A percentile compares a stretch with the other conserved stretches of the same genome.
Conservation (phyloP, 64 coral and sea anemone genomes). For the Dendrophyllia cribrosa region DNA sequence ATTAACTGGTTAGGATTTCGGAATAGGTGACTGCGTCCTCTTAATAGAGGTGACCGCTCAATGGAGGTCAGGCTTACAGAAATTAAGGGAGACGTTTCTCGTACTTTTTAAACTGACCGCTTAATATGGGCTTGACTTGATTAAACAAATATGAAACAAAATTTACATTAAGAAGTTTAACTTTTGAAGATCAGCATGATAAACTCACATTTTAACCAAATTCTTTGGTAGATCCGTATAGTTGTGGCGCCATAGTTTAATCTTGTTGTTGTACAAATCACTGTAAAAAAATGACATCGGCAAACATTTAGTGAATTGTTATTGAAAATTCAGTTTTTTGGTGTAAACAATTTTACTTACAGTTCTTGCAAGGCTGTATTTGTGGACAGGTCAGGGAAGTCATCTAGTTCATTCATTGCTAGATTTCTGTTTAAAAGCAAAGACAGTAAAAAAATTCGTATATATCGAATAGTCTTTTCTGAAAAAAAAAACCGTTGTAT, state of each 20-base stretch:
- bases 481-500: too few species aligned
- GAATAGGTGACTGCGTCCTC: too few species aligned
- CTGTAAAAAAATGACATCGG: slow-evolving; percentile 46
- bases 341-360: slow-evolving; percentile 45
- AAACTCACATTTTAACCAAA: slow-evolving; percentile 79
- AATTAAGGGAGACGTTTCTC: too few species aligned
- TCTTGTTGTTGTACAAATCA: slow-evolving; percentile 88
- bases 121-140: background rate
- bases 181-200: too few species aligned
- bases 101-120: too few species aligned
- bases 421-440: slow-evolving; percentile 33
- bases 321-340: too few species aligned
- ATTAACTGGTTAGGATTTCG: too few species aligned
- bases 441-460: too few species aligned
- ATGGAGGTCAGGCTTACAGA: too few species aligned
- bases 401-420: slow-evolving; percentile 71
- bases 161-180: background rate
- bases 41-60: too few species aligned
- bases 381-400: slow-evolving; percentile 88
- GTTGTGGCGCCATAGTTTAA: slow-evolving; percentile 85
- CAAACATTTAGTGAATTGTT: background rate
- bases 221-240: slow-evolving; percentile 76
- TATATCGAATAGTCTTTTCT: too few species aligned
- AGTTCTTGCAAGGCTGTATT: slow-evolving; percentile 66
- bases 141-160: background rate